These are phyloP conservation scores for Orthonyx spaldingii DNA, from an alignment of 2,113 vertebrate species.

Conservation along the genomic window DNA sequence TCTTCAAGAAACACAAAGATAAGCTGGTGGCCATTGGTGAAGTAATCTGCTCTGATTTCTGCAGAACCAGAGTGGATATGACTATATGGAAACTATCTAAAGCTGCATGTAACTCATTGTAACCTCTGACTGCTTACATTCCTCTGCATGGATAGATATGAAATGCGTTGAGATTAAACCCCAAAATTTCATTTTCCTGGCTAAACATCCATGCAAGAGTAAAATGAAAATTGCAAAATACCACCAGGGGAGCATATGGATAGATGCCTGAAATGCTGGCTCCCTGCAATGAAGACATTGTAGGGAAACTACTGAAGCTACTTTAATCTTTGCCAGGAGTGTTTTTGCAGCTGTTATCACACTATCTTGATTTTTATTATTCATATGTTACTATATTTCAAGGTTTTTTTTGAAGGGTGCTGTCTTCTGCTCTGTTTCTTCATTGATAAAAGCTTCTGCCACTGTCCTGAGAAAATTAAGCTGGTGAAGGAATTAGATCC, in stretches of 20 bases:
- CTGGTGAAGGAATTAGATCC: neutral
- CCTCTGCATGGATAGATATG: neutral
- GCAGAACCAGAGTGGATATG: neutral
- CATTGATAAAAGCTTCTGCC: neutral
- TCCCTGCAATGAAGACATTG: neutral
- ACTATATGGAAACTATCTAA: neutral
- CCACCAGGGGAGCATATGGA: neutral
- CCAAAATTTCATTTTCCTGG: neutral
- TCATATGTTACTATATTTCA: neutral
- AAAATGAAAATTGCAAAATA: neutral
- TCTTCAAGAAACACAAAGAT: slow-evolving; percentile 55
- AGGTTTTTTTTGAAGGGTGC: neutral
- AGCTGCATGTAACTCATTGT: neutral
- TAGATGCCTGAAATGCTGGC: neutral
- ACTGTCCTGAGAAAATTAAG: neutral
- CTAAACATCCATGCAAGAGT: neutral
- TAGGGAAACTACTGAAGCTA: neutral
- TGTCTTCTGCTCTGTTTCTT: neutral
- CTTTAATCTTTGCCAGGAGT: neutral
- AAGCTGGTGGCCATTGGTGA: slow-evolving; percentile 48
- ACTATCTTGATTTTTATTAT: neutral
- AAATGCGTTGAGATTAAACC: neutral
- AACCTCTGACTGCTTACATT: neutral
- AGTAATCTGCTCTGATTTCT: slow-evolving; percentile 30
- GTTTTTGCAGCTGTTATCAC: neutral